Evolutionary conservation across 2,113 vertebrate species (phyloP), one percentile per base, ranked within the genome.

Genomic region (Maccullochella peelii): DNA sequence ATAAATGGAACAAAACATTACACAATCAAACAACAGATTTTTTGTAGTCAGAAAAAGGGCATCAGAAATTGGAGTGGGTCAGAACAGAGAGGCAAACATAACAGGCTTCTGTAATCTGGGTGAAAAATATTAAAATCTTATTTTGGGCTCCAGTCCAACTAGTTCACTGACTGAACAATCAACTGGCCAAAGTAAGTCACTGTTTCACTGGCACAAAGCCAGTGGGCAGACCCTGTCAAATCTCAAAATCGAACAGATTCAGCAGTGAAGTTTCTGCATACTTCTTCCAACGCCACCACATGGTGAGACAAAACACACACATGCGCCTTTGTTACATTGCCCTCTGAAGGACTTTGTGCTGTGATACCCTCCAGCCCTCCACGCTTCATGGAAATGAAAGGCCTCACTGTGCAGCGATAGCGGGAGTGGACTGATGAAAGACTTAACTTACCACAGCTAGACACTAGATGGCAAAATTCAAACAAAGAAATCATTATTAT

Each of bases 381-480:
- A 55, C 49, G 27, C 62, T 70, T 77, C 2, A 18, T 63, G 23
- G 4, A 58, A 44, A 63, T 81, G 38, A 91, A 91, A 83, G 72
- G 36, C 61, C 49, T 72, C 73, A 71, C 36, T 91, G 88, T 91
- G 74, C 68, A 14, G 50, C 6, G 16, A 44, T 2, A 54, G 84
- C 84, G 80, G 86, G 86, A 84, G 86, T 71, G 23, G 40, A 68
- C 25, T 27, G 52, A 59, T 44, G 73, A 30, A 54, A 36, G 68
- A 58, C 40, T 72, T 2, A 15, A 73, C 42, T 62, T 23, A 55
- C 9, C 54, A 33, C 16, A 23, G 27, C 57, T 54, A 23, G n/a
- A 55, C 69, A 4, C 25, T 58, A 55, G 38, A 72, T 18, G 47
- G n/a, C 11, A 49, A 72, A 0, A 62, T 72, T 52, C 58, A 33